Evolutionary conservation across 2,113 vertebrate genomes (phyloP), one percentile per base, ranked within the genome.

Genomic region (Pseudonaja textilis): DNA sequence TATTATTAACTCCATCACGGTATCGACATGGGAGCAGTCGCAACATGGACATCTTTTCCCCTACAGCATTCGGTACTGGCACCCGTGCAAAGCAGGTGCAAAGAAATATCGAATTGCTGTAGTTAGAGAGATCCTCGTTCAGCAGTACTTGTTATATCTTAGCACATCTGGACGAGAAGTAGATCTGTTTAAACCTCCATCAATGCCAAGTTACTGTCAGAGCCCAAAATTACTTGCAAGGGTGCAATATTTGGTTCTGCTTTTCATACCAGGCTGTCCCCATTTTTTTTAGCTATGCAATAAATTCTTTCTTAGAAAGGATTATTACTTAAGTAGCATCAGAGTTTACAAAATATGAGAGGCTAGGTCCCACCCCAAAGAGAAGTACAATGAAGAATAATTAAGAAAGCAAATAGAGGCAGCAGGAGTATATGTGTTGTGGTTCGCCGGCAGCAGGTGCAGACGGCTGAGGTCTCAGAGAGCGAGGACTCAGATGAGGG

Each of bases 21-120:
- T 47, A 74, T 25, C 0, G 18, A 7, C 23, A 85, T 45, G 61
- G 8, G 10, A 39, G 94, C 92, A 85, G 18, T 45, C 0, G 0
- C 85, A 85, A 57, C 57, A 85, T n/a, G 22, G 50, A 47, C 26
- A 81, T 29, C 29, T 85, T 29, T 29, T 57, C 11, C 26, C 45
- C 34, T 29, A 42, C 50, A 91, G n/a, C 50, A 23, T 50, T 54
- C 52, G 88, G n/a, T 45, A 18, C 0, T 5, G 20, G 3, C 6
- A 69, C 16, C 74, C 20, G 45, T 26, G 39, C 29, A 93, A 74
- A 94, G 0, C 1, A n/a, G 45, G 96, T 50, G 55, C 34, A 93
- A 47, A 93, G 86, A 93, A 55, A 39, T 88, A 57, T 29, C 88
- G 20, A 5, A 56, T 10, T 50, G 2, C 61, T n/a, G 61, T 69